A percentile compares a stretch with the other conserved stretches of the same genome.
phyloP scores from a whole-genome alignment of 92 coral and sea anemone species.

The Zoanthus gigantus region DNA sequence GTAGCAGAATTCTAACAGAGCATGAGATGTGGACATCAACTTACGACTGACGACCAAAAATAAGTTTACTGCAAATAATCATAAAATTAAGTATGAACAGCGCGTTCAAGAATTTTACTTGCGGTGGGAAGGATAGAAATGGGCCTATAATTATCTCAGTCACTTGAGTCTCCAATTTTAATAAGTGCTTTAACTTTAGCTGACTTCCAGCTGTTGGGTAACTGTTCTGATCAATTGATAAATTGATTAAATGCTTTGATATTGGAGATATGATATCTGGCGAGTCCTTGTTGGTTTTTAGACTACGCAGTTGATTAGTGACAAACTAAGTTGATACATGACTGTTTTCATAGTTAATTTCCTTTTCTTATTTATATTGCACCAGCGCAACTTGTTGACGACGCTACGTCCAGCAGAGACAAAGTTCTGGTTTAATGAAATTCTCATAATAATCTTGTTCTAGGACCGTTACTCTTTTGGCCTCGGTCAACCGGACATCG shows the following conservation, averaged over 20 bases:
- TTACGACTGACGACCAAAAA: constrained; percentile 38
- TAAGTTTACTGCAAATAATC: constrained; percentile 26
- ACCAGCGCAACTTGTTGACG: too few relatives aligned
- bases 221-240: constrained; percentile 38
- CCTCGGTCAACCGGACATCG: background rate
- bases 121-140: constrained; percentile 45
- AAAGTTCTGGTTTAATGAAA: too few relatives aligned
- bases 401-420: too few relatives aligned
- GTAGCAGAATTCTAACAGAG: constrained; percentile 46
- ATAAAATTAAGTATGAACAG: constrained; percentile 39
- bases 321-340: constrained; percentile 31
- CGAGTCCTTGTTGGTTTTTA: constrained; percentile 50
- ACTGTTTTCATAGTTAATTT: background rate
- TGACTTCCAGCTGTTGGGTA: constrained; percentile 43
- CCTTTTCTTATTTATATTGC: too few relatives aligned
- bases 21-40: constrained; percentile 42
- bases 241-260: constrained; percentile 32
- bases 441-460: background rate
- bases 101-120: constrained; percentile 16
- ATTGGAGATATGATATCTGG: constrained; percentile 50
- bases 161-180: constrained; percentile 33
- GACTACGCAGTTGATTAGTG: constrained; percentile 32
- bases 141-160: constrained; percentile 41
- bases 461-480: constrained; percentile 1
- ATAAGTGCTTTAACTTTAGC: constrained; percentile 39